These are phyloP conservation scores for Hesperia comma DNA, from an alignment of 2,888 invertebrate species.

Conservation along the genomic window DNA sequence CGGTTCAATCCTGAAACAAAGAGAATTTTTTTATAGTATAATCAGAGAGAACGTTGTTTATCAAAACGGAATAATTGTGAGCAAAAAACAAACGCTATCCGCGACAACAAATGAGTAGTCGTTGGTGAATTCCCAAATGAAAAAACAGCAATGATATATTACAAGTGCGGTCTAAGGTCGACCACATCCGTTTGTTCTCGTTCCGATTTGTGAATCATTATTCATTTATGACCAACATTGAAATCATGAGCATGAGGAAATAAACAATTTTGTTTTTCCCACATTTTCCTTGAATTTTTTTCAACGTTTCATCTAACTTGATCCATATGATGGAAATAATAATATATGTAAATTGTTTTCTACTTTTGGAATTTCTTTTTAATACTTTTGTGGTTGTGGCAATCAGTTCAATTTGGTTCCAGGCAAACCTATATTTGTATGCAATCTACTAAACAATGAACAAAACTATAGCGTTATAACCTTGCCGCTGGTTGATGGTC, in stretches of 20 bases:
- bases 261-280: constrained; percentile 4
- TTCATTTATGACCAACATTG: constrained; percentile 3
- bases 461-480: too few species aligned
- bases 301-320: not conserved
- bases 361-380: too few species aligned
- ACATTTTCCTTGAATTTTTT: not conserved
- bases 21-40: not conserved
- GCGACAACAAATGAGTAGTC: not conserved
- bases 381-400: too few species aligned
- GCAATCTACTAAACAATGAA: too few species aligned
- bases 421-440: too few species aligned
- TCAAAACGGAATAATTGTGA: not conserved
- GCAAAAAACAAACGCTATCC: not conserved
- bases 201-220: not conserved
- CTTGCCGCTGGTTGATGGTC: too few species aligned
- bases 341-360: too few species aligned
- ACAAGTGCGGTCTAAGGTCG: constrained; percentile 10
- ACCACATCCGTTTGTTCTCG: constrained; percentile 14
- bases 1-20: constrained; percentile 20
- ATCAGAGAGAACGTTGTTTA: not conserved
- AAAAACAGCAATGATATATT: constrained; percentile 15
- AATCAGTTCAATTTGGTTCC: too few species aligned
- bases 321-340: not conserved
- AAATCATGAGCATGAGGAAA: not conserved
- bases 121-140: not conserved